Evolutionary conservation across 2,113 vertebrate species (phyloP).

Genomic region (Sigmodon hispidus): DNA sequence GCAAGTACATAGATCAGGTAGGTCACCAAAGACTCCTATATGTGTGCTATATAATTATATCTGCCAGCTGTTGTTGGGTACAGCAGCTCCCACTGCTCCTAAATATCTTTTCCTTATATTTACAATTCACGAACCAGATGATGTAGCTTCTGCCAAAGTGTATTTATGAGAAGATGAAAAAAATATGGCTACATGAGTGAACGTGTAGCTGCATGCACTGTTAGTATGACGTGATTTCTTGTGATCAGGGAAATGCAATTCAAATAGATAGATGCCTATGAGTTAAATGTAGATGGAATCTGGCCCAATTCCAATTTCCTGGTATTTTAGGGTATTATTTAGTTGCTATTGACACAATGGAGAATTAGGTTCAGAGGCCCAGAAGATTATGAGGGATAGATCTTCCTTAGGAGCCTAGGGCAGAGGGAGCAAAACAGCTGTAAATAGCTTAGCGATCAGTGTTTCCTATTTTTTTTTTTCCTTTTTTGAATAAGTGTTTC

Average conservation of each 20-base stretch:
- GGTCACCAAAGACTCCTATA: conserved; percentile 46
- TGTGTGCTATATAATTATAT: neutral
- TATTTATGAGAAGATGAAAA: conserved; percentile 65
- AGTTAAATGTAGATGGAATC: conserved; percentile 54
- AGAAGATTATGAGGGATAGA: conserved; percentile 28
- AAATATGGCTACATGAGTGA: neutral
- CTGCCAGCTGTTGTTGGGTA: conserved; percentile 11
- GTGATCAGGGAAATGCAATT: conserved; percentile 14
- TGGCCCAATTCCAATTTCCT: conserved; percentile 55
- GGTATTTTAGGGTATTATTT: conserved; percentile 66
- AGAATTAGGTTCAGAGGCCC: conserved; percentile 63
- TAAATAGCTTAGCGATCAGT: conserved; percentile 68
- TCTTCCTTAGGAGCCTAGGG: conserved; percentile 51
- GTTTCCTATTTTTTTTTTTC: conserved; percentile 58
- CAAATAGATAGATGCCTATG: conserved; percentile 41
- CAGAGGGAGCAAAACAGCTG: conserved; percentile 48
- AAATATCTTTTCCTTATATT: conserved; percentile 61
- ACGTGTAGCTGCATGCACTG: neutral
- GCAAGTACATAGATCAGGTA: conserved; percentile 54
- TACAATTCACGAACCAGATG: conserved; percentile 35
- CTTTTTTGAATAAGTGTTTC: conserved; percentile 68
- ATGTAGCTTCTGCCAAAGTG: conserved; percentile 27
- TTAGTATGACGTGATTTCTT: neutral
- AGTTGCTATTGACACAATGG: conserved; percentile 66
- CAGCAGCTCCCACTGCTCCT: conserved; percentile 30